phyloP scores from a whole-genome alignment of 2,888 invertebrate species.

The Isoperla grammatica region DNA sequence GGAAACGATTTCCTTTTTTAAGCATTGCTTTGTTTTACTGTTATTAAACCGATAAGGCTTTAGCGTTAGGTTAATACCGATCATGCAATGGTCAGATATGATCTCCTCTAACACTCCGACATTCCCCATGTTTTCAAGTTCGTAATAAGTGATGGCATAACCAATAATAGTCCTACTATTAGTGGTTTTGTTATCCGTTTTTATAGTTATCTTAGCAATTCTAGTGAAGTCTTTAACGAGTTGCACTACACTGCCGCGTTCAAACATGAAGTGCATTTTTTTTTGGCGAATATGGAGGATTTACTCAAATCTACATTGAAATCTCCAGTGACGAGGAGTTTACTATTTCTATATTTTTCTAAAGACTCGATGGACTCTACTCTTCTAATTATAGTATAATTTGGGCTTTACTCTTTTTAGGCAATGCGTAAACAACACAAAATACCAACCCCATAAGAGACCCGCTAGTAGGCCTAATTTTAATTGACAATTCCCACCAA shows the following conservation, averaged over 20 bases:
- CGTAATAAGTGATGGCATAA: background rate
- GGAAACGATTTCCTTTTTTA: background rate
- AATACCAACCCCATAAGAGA: background rate
- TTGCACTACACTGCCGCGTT: background rate
- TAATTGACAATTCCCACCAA: background rate
- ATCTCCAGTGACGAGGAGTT: background rate
- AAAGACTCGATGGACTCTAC: background rate
- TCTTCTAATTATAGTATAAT: background rate
- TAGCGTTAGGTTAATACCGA: background rate
- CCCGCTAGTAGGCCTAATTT: background rate
- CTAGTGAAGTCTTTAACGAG: conserved; percentile 3
- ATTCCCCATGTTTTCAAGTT: background rate
- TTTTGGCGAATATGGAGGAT: background rate
- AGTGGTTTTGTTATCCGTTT: background rate
- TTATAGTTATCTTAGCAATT: background rate
- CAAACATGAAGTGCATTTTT: background rate
- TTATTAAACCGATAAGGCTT: background rate
- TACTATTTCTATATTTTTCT: background rate
- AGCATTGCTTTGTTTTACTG: background rate
- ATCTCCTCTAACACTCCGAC: background rate
- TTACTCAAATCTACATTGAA: conserved; percentile 4
- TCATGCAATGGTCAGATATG: conserved; percentile 1
- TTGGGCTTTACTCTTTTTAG: conserved; percentile 1
- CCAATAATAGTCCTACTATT: background rate
- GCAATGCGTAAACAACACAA: background rate